Evolutionary conservation across 2,888 invertebrate species (phyloP), one percentile per base, ranked within the genome.

Genomic region (Trypoxylon attenuatum): DNA sequence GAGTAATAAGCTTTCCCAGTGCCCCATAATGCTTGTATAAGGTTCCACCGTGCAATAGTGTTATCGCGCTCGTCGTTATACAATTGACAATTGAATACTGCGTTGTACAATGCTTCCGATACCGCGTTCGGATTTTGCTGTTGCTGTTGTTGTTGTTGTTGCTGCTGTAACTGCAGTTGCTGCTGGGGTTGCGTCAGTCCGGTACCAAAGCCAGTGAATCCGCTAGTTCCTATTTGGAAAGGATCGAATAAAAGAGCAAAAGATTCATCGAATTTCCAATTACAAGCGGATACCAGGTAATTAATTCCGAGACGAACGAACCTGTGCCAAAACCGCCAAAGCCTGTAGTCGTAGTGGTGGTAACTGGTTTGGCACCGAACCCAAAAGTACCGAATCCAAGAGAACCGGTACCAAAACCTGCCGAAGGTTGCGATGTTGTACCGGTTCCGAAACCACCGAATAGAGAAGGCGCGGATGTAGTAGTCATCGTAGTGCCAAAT

Each of bases 21-120:
- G 15, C 96, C 96, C 94, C 95, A 94, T 67, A 93, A 91, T 0
- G 95, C 95, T 87, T 98, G 98, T 47, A 99, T 89, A 80, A 97
- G 93, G 87, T 99, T 99, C 94, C 97, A 97, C 83, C 95, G 94
- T 1, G 96, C 96, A 23, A 99, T 90, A 22, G 97, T 94, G 61
- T 93, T 93, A 85, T 99, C 99, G 27, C 98, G 89, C 84, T 99
- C 99, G 86, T 99, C 99, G 13, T 96, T 96, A 85, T 95, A 99
- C 47, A 98, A 91, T 50, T 92, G 92, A 66, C 93, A 94, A 81
- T 93, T 93, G 74, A 93, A 92, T 1, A 95, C 92, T 0, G 94
- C 92, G 62, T 92, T 92, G 5, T 92, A 91, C 41, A 94, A 89
- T 0, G 92, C 92, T 80, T 94, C 94, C 29, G 84, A 84, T 43